Base-by-base conservation (phyloP, 1,140 invertebrate species). In the Goniozus legneri region DNA sequence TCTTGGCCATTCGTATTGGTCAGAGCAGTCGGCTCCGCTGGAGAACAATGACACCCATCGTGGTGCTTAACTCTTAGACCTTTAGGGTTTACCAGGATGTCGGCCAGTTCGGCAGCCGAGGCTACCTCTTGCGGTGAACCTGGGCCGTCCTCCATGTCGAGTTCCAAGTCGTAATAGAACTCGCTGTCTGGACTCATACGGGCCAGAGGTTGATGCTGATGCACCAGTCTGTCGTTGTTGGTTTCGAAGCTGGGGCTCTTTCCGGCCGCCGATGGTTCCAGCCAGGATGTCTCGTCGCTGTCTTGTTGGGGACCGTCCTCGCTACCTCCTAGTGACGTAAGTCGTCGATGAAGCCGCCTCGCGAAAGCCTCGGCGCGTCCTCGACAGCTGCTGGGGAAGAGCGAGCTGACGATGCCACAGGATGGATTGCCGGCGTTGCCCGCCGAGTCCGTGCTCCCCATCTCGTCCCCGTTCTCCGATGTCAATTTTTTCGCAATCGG, bases 331-430 rank as follows among this genome's bases (percentile, higher is more conserved):
- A 89, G 76, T 32, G 84, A 84, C 47, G 82, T 81, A 42, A 91
- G 74, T 47, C 86, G 83, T 19, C 81, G 81, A 56, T 89, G 87
- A 42, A 91, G 75, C 58, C 84, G 82, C 45, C 85, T 77, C 36
- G 88, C 88, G 62, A 91, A 88, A 31, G 86, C 85, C 64, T 89
- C 88, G 13, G 87, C 87, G 42, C 86, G 78, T 21, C 84, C 84
- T 33, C 87, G 80, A 65, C 87, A 91, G 65, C 85, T 88, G 79
- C 85, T 85, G 8, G 79, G 71, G 21, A 82, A 68, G 6, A 82
- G 60, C 0, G 79, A 79, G 42, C 72, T 71, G 33, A 72, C 67
- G 12, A 82, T 61, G 44, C 77, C 74, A 42, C 80, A 82, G 10
- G 75, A 65, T 16, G 68, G 48, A 13, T 55, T 59, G 21, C 52